Percentiles rank a stretch among this genome's conserved stretches.
These are phyloP conservation scores for Sorex araneus DNA, from an alignment of 2,113 vertebrate genomes.

Conservation along the genomic window DNA sequence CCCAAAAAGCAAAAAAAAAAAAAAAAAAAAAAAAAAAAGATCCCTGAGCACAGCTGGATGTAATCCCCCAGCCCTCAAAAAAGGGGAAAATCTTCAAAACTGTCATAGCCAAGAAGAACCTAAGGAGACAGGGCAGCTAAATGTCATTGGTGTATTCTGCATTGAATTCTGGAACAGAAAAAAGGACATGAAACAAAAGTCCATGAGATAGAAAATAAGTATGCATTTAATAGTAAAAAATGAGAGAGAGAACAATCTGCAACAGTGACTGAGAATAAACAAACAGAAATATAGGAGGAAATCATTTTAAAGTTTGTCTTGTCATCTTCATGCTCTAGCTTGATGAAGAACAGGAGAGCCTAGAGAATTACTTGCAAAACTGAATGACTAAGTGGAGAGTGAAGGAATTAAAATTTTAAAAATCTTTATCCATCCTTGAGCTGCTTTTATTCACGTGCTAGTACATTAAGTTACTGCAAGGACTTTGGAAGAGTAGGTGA, in stretches of 20 bases:
- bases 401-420: not conserved
- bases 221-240: slow-evolving; percentile 14
- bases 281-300: not conserved
- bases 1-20: no score
- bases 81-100: no score
- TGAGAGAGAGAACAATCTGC: slow-evolving; percentile 10
- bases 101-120: no score
- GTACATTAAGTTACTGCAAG: not conserved
- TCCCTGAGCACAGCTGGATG: no score
- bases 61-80: no score
- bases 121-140: no score
- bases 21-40: no score
- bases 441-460: not conserved
- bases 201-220: no score
- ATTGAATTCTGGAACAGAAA: no score
- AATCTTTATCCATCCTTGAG: not conserved
- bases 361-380: not conserved
- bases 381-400: not conserved
- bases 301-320: not conserved
- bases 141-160: no score
- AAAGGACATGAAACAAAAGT: no score
- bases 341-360: not conserved
- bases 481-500: not conserved
- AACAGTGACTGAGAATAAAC: slow-evolving; percentile 12
- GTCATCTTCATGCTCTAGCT: not conserved